A percentile compares a stretch with the other conserved stretches of the same genome.
Conservation (phyloP, 2,113 vertebrate species). For the Canis aureus region DNA sequence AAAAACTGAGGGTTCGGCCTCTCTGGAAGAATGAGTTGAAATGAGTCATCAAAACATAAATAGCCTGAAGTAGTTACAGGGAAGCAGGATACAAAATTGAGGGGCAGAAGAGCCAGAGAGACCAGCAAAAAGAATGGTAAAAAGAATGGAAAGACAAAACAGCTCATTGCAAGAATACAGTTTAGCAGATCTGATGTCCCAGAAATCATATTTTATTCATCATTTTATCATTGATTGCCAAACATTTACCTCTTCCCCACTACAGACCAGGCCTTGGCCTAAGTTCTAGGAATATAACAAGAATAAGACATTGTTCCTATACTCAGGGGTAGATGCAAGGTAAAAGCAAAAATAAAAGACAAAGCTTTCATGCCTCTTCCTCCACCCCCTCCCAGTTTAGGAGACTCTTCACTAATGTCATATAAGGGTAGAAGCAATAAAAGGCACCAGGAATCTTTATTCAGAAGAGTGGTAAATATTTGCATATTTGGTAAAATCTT, state of each 20-base stretch:
- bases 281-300: not conserved
- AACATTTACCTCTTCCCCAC: not conserved
- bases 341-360: not conserved
- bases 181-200: not conserved
- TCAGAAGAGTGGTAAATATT: not conserved
- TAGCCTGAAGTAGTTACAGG: not conserved
- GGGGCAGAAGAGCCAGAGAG: not conserved
- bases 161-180: not conserved
- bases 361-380: not conserved
- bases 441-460: not conserved
- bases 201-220: not conserved
- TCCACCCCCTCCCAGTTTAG: not conserved
- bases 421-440: not conserved
- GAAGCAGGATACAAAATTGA: not conserved
- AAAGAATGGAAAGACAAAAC: not conserved
- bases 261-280: not conserved
- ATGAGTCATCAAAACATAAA: not conserved
- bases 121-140: not conserved
- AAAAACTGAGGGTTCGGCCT: not conserved
- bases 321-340: not conserved
- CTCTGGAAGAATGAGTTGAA: not conserved
- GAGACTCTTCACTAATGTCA: not conserved
- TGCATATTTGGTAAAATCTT: constrained; percentile 1
- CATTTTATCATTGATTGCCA: not conserved
- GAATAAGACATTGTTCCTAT: no score